Evolutionary conservation across 92 coral and sea anemone species (phyloP).

Genomic region (Isaurus tuberculatus): DNA sequence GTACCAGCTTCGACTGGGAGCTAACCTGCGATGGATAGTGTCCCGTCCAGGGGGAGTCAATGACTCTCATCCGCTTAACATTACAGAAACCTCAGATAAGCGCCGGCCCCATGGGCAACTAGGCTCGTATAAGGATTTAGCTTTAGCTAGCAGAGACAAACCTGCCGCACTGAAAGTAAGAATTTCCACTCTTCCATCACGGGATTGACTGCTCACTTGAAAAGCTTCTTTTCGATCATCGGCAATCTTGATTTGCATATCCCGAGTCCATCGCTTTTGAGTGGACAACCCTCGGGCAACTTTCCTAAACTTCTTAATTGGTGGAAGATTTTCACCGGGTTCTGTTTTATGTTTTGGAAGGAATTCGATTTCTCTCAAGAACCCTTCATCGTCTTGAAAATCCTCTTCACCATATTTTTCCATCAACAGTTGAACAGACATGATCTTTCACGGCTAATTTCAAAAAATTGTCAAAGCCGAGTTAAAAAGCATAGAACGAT

Average conservation of each 20-base stretch:
- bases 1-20: no score
- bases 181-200: conserved; percentile 41
- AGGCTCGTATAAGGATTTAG: no score
- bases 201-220: conserved; percentile 22
- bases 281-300: conserved; percentile 47
- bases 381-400: conserved; percentile 19
- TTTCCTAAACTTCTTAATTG: conserved; percentile 46
- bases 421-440: conserved; percentile 27
- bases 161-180: conserved; percentile 63
- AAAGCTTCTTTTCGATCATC: conserved; percentile 22
- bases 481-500: not conserved
- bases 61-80: no score
- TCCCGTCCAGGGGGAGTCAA: no score
- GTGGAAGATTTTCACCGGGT: conserved; percentile 26
- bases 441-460: not conserved
- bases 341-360: conserved; percentile 23
- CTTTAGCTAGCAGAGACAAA: conserved; percentile 8
- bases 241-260: conserved; percentile 39
- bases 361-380: not conserved
- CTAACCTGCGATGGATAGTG: no score
- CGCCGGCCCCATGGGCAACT: no score
- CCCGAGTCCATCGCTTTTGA: conserved; percentile 62
- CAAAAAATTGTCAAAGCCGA: not conserved
- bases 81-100: no score
- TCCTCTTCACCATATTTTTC: not conserved